Percentiles rank a stretch among this genome's conserved stretches.
Evolutionary conservation across 2,113 vertebrate species (phyloP).

Genomic region (Paradoxurus hermaphroditus): DNA sequence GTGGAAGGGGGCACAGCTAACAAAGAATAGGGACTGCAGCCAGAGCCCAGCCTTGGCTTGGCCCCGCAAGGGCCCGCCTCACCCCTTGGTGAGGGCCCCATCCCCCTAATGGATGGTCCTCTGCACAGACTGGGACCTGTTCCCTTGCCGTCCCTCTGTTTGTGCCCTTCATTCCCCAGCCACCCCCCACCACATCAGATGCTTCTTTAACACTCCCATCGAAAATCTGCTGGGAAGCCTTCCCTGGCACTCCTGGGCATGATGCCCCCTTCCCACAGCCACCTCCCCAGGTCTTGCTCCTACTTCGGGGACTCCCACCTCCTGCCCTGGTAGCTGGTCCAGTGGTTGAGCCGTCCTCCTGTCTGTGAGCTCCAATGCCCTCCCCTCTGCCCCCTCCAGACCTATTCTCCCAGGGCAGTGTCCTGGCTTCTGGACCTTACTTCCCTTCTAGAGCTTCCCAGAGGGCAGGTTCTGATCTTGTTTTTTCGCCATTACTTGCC

Average conservation of each 20-base stretch:
- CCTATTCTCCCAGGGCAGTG: neutral
- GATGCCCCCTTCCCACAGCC: neutral
- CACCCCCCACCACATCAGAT: no score
- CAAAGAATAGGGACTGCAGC: neutral
- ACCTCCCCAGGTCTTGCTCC: neutral
- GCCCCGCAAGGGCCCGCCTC: neutral
- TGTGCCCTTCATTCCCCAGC: neutral
- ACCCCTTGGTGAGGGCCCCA: neutral
- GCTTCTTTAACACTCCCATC: neutral
- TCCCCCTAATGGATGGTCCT: neutral
- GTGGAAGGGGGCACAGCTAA: neutral
- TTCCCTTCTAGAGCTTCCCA: neutral
- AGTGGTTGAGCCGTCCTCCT: neutral
- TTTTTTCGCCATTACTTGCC: neutral
- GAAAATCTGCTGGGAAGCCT: neutral
- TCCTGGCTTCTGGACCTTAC: neutral
- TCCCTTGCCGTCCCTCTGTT: neutral
- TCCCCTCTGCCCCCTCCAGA: no score
- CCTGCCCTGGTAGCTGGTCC: neutral
- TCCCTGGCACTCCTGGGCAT: neutral
- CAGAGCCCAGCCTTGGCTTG: neutral
- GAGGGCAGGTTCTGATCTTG: neutral
- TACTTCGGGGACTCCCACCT: neutral
- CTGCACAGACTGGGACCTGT: rapidly evolving
- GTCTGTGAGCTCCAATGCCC: neutral